A percentile compares a stretch with the other conserved stretches of the same genome.
phyloP scores from a whole-genome alignment of 2,888 invertebrate species.

The Torymus auratus region DNA sequence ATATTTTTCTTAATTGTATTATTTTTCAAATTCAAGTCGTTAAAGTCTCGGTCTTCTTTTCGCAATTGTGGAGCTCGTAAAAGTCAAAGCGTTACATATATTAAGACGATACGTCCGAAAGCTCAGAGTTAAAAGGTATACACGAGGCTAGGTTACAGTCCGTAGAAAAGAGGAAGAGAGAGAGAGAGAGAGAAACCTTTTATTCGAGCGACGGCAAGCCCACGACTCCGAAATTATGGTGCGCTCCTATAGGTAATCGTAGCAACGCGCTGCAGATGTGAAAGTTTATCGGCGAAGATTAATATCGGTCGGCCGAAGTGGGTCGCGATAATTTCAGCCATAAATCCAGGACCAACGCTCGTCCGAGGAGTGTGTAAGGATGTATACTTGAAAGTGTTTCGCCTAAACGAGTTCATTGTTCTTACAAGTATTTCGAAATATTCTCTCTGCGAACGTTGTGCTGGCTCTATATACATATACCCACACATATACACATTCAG shows the following conservation, averaged over 20 bases:
- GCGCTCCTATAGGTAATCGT: constrained; percentile 48
- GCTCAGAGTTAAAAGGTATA: background rate
- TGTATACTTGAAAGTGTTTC: constrained; percentile 47
- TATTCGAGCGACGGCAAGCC: background rate
- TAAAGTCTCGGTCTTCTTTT: too few relatives aligned
- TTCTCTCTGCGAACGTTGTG: constrained; percentile 5
- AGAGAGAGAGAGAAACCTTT: constrained; percentile 2
- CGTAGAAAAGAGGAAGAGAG: background rate
- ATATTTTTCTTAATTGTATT: too few relatives aligned
- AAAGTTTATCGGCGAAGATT: constrained; percentile 55
- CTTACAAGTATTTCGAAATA: constrained; percentile 38
- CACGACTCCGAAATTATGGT: constrained; percentile 41
- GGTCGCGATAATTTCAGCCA: constrained; percentile 55
- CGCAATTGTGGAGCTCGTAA: too few relatives aligned
- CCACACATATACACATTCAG: background rate
- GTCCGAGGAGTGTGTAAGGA: constrained; percentile 30
- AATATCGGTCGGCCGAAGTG: constrained; percentile 48
- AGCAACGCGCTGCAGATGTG: constrained; percentile 48
- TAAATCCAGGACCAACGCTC: constrained; percentile 46
- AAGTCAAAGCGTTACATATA: background rate
- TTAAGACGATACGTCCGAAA: constrained; percentile 15
- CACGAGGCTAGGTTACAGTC: background rate
- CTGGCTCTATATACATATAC: background rate
- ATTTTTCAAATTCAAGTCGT: too few relatives aligned
- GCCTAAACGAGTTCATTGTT: constrained; percentile 50